These are phyloP conservation scores for Ostrea edulis DNA, from an alignment of 1,140 invertebrate genomes.

Conservation along the genomic window DNA sequence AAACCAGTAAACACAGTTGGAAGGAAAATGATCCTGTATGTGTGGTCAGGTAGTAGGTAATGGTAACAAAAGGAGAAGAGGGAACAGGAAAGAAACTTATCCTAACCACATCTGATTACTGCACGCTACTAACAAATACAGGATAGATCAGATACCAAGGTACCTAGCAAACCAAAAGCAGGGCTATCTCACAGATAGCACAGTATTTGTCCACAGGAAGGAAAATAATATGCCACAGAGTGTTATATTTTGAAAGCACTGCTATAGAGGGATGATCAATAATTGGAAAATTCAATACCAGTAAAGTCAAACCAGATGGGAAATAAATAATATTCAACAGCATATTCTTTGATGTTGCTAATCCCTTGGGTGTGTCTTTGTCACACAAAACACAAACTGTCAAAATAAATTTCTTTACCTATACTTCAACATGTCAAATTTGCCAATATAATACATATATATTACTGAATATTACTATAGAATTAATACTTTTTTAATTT, in stretches of 20 bases:
- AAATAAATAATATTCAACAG: constrained; percentile 21
- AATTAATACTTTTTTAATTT: constrained; percentile 7
- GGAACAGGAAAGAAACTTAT: not conserved
- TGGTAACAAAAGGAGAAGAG: not conserved
- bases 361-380: constrained; percentile 21
- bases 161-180: not conserved
- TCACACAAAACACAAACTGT: constrained; percentile 29
- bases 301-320: constrained; percentile 29
- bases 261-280: constrained; percentile 26
- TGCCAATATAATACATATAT: not conserved
- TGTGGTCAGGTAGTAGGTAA: constrained; percentile 12
- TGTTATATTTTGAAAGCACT: constrained; percentile 5
- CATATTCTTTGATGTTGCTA: constrained; percentile 19
- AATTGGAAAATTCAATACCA: constrained; percentile 21
- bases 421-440: constrained; percentile 8
- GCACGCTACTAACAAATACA: not conserved
- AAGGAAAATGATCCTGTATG: constrained; percentile 11
- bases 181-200: not conserved
- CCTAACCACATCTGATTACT: not conserved
- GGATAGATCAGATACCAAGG: not conserved
- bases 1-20: constrained; percentile 6
- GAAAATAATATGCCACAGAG: not conserved
- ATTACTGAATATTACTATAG: not conserved
- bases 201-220: not conserved
- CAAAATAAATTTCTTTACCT: constrained; percentile 19